These are phyloP conservation scores for Ciconia maguari DNA, from an alignment of 2,113 vertebrate species.

Conservation along the genomic window DNA sequence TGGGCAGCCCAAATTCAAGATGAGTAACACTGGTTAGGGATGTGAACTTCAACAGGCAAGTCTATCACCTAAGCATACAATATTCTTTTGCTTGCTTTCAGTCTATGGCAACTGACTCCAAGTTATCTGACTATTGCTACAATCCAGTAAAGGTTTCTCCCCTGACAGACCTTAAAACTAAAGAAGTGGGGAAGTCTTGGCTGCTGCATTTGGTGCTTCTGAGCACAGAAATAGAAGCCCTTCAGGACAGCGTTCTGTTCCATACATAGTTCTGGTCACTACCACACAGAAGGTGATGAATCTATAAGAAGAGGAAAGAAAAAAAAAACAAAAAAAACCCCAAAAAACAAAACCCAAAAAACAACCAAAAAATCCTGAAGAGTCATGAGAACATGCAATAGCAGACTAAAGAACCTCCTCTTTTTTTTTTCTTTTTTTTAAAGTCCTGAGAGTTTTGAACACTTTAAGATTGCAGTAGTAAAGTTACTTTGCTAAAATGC, in stretches of 20 bases:
- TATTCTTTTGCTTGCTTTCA: not conserved
- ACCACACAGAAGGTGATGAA: not conserved
- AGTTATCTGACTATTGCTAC: not conserved
- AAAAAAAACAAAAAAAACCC: not conserved
- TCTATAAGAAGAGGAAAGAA: not conserved
- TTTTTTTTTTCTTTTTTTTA: not conserved
- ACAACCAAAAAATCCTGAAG: rapidly evolving
- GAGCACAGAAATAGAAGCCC: not conserved
- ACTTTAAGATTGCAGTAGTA: not conserved
- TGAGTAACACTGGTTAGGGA: not conserved
- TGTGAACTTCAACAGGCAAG: not conserved
- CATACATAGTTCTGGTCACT: not conserved
- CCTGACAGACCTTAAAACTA: not conserved
- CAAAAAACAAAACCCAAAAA: not conserved
- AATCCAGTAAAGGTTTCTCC: not conserved
- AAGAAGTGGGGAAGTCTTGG: not conserved
- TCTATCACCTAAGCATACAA: not conserved
- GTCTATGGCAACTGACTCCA: not conserved
- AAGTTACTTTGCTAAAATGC: not conserved
- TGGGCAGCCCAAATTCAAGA: not conserved
- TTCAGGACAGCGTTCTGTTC: not conserved
- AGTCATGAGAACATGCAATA: not conserved
- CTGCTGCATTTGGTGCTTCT: not conserved
- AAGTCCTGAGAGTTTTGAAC: not conserved
- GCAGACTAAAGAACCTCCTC: not conserved